phyloP scores from a whole-genome alignment of 2,797 vertebrate species.

The Morelia viridis region DNA sequence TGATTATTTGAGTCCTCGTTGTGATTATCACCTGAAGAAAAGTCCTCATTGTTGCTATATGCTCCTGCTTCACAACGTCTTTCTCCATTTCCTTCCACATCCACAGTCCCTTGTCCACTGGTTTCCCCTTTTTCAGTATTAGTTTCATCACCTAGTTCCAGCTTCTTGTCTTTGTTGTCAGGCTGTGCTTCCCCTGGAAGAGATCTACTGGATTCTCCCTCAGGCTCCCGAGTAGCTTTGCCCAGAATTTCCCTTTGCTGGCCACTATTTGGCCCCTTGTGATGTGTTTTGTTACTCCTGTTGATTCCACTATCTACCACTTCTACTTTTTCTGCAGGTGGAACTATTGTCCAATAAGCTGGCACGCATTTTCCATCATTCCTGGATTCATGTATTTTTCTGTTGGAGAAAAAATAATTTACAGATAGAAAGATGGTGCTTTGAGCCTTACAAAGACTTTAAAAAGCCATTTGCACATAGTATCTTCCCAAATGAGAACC shows the following conservation, averaged over 20 bases:
- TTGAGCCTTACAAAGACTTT: background rate
- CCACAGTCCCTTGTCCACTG: background rate
- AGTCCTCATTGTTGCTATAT: background rate
- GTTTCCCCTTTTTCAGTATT: background rate
- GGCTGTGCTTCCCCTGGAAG: background rate
- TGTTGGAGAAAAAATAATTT: slow-evolving; percentile 39
- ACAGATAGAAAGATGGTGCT: background rate
- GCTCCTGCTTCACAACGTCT: rapidly evolving
- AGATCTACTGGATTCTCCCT: background rate
- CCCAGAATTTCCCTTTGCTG: rapidly evolving
- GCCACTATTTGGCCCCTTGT: background rate
- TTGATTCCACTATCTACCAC: background rate
- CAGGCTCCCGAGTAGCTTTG: background rate
- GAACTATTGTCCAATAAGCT: slow-evolving; percentile 59
- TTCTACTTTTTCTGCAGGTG: background rate
- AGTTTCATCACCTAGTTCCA: background rate
- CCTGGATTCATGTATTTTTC: slow-evolving; percentile 65
- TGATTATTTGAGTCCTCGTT: background rate
- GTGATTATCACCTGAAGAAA: background rate
- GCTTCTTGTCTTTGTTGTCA: background rate
- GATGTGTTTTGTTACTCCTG: rapidly evolving
- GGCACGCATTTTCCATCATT: slow-evolving; percentile 55
- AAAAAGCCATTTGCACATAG: background rate
- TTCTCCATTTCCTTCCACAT: slow-evolving; percentile 24
- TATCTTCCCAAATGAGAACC: background rate